Evolutionary conservation across 1,140 invertebrate species (phyloP), one percentile per base, ranked within the genome.

Genomic region (Hypsibius dujardini): DNA sequence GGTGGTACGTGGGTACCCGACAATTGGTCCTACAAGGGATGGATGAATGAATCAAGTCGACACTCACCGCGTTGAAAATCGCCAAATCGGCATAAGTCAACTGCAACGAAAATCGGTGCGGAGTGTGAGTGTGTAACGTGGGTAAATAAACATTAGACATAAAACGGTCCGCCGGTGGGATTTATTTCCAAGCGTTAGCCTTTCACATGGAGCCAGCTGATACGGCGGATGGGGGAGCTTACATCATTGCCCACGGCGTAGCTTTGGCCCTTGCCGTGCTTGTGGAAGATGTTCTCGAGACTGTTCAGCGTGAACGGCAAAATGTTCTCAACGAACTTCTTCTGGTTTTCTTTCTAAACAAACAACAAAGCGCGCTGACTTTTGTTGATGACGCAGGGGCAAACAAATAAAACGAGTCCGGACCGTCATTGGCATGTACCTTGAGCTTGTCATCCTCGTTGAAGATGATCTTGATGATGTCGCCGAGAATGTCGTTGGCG

Each of bases 281-380:
- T 67, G 12, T 12, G 12, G 62, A 67, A 67, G 12, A 67, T 42
- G 42, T 67, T 67, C 62, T 67, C 62, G 12, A 67, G 42, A 45
- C 62, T 67, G 12, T 67, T 12, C 42, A 67, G 42, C 42, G 62
- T 67, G 62, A 67, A 67, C 3, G 62, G 62, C 62, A 67, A 45
- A 45, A 67, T 67, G 42, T 67, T 67, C 62, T 67, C 62, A 3
- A 67, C 62, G 62, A 67, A 67, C 62, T 67, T 67, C 42, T 67
- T 67, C 62, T 12, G 42, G 62, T 67, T 67, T 12, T 67, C 62
- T 45, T 42, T 12, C 62, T 56, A 56, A 56, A 56, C 50, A 56
- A 56, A 28, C 28, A 7, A 56, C 50, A 7, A n/a, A 56, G 50
- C 7, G n/a, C 50, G 50, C 50, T 56, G 50, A 56, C 7, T 12